phyloP scores from a whole-genome alignment of 2,113 vertebrate species.

The Proterorhinus semilunaris region DNA sequence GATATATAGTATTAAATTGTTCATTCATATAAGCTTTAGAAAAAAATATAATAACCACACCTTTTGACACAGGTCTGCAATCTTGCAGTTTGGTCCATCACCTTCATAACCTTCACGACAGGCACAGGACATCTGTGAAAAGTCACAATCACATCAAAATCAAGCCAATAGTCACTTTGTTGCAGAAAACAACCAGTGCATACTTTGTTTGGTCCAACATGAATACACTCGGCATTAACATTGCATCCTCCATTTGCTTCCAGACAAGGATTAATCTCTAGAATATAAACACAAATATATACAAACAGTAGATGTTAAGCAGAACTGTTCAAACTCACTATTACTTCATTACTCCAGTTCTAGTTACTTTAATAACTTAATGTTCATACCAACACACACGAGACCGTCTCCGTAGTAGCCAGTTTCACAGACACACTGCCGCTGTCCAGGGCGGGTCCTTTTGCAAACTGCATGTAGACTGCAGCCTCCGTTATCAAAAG shows the following conservation, averaged over 20 bases:
- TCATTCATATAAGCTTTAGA: no score
- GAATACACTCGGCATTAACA: conserved; percentile 84
- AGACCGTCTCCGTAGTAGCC: conserved; percentile 86
- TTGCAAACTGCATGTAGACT: conserved; percentile 83
- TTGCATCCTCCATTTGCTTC: conserved; percentile 83
- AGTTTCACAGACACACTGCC: conserved; percentile 77
- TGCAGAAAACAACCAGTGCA: conserved; percentile 15
- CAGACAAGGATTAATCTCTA: conserved; percentile 92
- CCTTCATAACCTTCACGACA: conserved; percentile 81
- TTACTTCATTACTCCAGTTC: no score
- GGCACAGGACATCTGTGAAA: conserved; percentile 81
- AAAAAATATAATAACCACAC: conserved; percentile 57
- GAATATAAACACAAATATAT: conserved; percentile 14
- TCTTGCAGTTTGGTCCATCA: conserved; percentile 79
- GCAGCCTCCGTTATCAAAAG: conserved; percentile 82
- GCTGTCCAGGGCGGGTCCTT: conserved; percentile 80
- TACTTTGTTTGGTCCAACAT: conserved; percentile 90
- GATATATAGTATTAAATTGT: no score
- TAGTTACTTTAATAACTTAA: background rate
- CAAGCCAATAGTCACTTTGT: no score
- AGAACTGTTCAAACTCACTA: background rate
- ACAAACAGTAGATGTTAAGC: background rate
- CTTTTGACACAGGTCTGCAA: conserved; percentile 78
- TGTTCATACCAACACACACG: conserved; percentile 80
- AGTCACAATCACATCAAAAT: background rate